Base-by-base conservation (phyloP, 1,140 invertebrate genomes). In the Ganaspis sp. region DNA sequence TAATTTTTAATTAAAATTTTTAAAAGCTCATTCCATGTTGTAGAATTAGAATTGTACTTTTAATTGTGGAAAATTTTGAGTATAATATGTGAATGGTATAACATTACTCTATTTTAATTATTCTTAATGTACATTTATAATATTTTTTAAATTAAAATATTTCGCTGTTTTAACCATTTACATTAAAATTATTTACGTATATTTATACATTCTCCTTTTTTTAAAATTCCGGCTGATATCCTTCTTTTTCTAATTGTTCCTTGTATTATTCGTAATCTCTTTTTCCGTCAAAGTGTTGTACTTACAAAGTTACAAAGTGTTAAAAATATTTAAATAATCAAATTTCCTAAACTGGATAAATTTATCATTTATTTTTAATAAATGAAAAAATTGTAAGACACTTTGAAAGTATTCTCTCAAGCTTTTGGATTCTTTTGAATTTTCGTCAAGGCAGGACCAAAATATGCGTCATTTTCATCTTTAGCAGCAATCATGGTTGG, bases 211-310 rank as follows among this genome's bases (percentile, higher is more conserved):
- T 70, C 82, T 81, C 21, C 40, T 79, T 81, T 76, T 79, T 77
- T 82, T 84, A 83, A 49, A 86, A 80, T 69, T 83, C 80, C 73
- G 95, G 95, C 90, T 97, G 95, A 92, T 94, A 97, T 90, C 96
- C 96, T 83, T 95, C 93, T 85, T 94, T 94, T 88, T 97, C 95
- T 89, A 98, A 95, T 92, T 95, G 95, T 83, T 96, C 94, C 92
- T 97, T 97, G 89, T 97, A 98, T 86, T 96, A 94, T 84, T 97
- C 92, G 91, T 97, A 98, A 81, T 95, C 94, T 88, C 96, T 89
- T 90, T 97, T 97, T 85, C 96, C 93, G 92, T 98, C 96, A 91
- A 99, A n/a, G n/a, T n/a, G n/a, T n/a, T n/a, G n/a, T n/a, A n/a
- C n/a, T n/a, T n/a, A n/a, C n/a, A n/a, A n/a, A n/a, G n/a, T n/a